Evolutionary conservation across 2,113 vertebrate species (phyloP).

Genomic region (Onychostoma macrolepis): DNA sequence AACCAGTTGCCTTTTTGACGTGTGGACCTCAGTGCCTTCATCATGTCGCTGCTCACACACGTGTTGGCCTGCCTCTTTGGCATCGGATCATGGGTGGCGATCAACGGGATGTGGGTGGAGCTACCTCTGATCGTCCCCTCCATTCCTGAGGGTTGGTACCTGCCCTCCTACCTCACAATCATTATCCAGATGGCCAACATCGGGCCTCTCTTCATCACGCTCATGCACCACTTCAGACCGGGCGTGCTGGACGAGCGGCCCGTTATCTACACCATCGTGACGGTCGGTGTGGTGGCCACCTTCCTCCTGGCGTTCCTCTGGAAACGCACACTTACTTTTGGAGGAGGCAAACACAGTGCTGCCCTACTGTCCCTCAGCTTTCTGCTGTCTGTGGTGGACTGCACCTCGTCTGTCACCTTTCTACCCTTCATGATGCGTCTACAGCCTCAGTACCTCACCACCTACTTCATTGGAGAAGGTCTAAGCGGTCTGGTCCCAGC

Average conservation of each 20-base stretch:
- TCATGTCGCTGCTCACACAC: constrained; percentile 79
- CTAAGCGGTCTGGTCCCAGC: constrained; percentile 83
- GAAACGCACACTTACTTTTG: constrained; percentile 67
- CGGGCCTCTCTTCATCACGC: constrained; percentile 79
- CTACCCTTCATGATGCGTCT: constrained; percentile 85
- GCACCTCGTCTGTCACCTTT: constrained; percentile 87
- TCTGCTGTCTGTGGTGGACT: constrained; percentile 84
- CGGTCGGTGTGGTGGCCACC: constrained; percentile 75
- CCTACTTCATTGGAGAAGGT: constrained; percentile 82
- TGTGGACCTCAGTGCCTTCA: constrained; percentile 30
- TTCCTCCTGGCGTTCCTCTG: constrained; percentile 82
- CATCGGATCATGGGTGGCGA: constrained; percentile 85
- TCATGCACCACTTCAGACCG: constrained; percentile 78
- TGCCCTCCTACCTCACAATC: constrained; percentile 84
- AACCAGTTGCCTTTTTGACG: neutral
- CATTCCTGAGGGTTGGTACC: constrained; percentile 78
- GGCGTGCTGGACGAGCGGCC: constrained; percentile 72
- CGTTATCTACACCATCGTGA: constrained; percentile 75
- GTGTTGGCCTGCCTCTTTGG: constrained; percentile 80
- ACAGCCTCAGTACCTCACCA: constrained; percentile 77
- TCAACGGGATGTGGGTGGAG: constrained; percentile 88
- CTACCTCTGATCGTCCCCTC: constrained; percentile 77
- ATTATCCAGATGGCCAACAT: constrained; percentile 85
- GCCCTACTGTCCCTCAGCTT: constrained; percentile 80
- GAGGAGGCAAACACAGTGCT: constrained; percentile 66